Base-by-base conservation (phyloP, 2,113 vertebrate genomes). In the Phainopepla nitens region DNA sequence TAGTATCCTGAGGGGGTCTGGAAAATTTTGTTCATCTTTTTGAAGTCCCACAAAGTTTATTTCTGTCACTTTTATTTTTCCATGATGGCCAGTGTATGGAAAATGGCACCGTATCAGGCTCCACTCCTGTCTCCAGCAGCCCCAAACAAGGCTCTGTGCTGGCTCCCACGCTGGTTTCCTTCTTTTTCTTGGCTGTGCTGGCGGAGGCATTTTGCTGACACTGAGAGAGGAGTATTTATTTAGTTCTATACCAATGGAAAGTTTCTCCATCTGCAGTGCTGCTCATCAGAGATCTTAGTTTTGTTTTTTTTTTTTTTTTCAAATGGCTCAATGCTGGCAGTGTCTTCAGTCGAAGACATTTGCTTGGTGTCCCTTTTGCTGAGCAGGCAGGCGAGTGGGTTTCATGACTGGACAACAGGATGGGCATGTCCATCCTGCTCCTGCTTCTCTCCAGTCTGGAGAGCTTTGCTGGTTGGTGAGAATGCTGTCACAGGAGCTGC, bases 111-210 rank as follows among this genome's bases (percentile, higher is more conserved):
- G 4, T 47, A 56, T 94, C 64, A 94, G 94, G 60, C 90, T 92
- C 93, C 86, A 44, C 36, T 78, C 76, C 91, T n/a, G 82, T 62
- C 86, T 89, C 45, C 16, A 73, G 82, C 90, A 95, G 86, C 80
- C 96, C 89, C 93, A 96, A 93, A 94, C 89, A 94, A 89, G 93
- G 86, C 85, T 91, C 33, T 81, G 80, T 81, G 51, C 93, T 97
- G 93, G 91, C 94, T 96, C 82, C 69, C 96, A 96, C 6, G 68
- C 96, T 94, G 96, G 10, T 96, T 97, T 96, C 94, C 82, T 89
- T 97, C 96, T 97, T 96, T 97, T 94, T 95, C 94, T 97, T 97
- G 96, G 96, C 95, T 50, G 47, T 92, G 86, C 82, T 87, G 94
- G 64, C 3, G 0, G 93, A 96, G 93, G 86, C 86, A 92, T 97